Conservation (phyloP, 2,113 vertebrate species). For the Dipodomys ordii region DNA sequence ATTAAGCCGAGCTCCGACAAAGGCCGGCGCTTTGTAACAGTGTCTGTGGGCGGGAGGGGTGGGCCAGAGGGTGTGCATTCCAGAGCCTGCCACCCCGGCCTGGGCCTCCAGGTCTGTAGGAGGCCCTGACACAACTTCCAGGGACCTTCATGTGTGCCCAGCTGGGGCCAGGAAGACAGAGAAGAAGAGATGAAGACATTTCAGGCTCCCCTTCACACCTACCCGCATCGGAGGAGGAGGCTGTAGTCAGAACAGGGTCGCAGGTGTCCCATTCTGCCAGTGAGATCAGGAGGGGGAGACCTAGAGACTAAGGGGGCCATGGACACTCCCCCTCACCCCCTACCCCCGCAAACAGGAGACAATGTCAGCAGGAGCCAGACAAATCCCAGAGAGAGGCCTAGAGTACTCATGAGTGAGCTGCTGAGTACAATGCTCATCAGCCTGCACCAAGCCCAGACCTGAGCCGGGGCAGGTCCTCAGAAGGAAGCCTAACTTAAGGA, state of each 20-base stretch:
- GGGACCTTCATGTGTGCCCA: neutral
- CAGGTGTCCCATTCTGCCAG: accelerated
- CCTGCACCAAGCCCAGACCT: neutral
- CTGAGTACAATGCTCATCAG: too few relatives aligned
- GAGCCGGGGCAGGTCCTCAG: too few relatives aligned
- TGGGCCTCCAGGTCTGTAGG: conserved; percentile 23
- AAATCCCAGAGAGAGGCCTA: too few relatives aligned
- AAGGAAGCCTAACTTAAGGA: neutral
- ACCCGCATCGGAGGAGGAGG: too few relatives aligned
- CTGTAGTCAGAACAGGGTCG: neutral
- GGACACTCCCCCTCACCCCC: too few relatives aligned
- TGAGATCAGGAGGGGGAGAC: neutral
- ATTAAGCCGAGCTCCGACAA: conserved; percentile 68
- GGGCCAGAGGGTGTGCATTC: conserved; percentile 40
- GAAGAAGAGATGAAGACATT: neutral
- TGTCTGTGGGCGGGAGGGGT: conserved; percentile 47
- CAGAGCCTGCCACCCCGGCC: neutral
- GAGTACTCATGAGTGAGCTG: neutral
- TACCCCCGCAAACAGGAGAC: neutral
- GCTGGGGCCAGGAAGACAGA: neutral
- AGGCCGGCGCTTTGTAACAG: conserved; percentile 50
- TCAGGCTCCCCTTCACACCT: neutral
- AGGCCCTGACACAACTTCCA: neutral
- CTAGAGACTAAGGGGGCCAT: accelerated
- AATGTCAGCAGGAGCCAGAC: neutral